Evolutionary conservation across 2,797 vertebrate genomes (phyloP).

Genomic region (Aulostomus chinensis): DNA sequence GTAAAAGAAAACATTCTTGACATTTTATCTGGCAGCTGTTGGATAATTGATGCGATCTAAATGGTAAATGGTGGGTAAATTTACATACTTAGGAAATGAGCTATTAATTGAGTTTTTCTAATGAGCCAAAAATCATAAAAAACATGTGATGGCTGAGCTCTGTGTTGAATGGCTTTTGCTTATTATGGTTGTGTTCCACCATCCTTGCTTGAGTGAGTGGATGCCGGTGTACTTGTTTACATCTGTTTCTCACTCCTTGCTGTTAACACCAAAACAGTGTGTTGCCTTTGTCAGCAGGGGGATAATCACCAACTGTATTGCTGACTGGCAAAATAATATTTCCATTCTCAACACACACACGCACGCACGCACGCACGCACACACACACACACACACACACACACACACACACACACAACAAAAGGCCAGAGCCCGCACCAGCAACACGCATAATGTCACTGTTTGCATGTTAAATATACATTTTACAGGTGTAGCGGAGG

Average conservation of each 20-base stretch:
- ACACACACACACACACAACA: conserved; percentile 25
- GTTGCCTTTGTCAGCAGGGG: conserved; percentile 48
- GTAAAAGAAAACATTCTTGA: too few species aligned
- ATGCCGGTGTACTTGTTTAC: conserved; percentile 43
- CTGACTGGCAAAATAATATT: conserved; percentile 54
- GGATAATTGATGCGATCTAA: too few species aligned
- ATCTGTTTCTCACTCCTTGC: conserved; percentile 15
- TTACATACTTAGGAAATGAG: too few species aligned
- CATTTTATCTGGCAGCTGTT: too few species aligned
- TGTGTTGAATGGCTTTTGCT: neutral
- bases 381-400: conserved; percentile 43
- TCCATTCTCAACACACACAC: conserved; percentile 53
- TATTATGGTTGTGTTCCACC: neutral
- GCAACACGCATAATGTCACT: conserved; percentile 27
- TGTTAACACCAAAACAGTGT: conserved; percentile 56
- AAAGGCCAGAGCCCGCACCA: conserved; percentile 17
- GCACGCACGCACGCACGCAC: too few species aligned
- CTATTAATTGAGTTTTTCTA: too few species aligned
- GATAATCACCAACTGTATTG: conserved; percentile 5
- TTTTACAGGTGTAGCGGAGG: neutral
- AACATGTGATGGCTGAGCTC: too few species aligned
- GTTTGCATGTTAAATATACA: conserved; percentile 31
- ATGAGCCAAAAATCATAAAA: too few species aligned
- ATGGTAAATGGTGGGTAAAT: too few species aligned
- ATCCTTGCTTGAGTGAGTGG: neutral